These are phyloP conservation scores for Amblyopsis hoosieri DNA, from an alignment of 2,797 vertebrate species.

Conservation along the genomic window DNA sequence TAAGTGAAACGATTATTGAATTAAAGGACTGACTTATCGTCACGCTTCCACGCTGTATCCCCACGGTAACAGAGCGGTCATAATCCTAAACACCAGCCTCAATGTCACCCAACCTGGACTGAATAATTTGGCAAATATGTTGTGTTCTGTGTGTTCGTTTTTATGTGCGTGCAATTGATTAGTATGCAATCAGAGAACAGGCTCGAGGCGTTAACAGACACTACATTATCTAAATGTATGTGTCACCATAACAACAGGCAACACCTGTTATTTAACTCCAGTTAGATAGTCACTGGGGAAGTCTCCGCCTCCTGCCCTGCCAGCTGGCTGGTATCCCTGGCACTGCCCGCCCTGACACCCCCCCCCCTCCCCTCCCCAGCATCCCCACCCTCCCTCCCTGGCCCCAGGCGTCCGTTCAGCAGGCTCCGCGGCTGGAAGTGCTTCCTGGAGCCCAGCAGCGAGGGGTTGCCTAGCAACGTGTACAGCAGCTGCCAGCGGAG, in stretches of 20 bases:
- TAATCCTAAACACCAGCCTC: background rate
- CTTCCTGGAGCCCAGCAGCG: constrained; percentile 84
- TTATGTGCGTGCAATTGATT: no score
- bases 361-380: no score
- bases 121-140: background rate
- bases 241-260: background rate
- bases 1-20: background rate
- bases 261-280: constrained; percentile 31
- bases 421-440: constrained; percentile 77
- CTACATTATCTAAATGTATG: background rate
- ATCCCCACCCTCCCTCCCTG: constrained; percentile 13
- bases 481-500: constrained; percentile 89
- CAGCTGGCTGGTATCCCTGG: constrained; percentile 36
- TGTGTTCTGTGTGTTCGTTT: background rate
- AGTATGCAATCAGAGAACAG: no score
- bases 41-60: background rate
- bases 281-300: constrained; percentile 1
- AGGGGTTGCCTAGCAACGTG: constrained; percentile 90
- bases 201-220: no score
- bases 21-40: background rate
- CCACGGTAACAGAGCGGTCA: background rate
- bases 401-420: constrained; percentile 71
- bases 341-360: no score
- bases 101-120: background rate
- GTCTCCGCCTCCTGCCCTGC: constrained; percentile 33